phyloP scores from a whole-genome alignment of 2,888 invertebrate species.

The Gibbula magus region DNA sequence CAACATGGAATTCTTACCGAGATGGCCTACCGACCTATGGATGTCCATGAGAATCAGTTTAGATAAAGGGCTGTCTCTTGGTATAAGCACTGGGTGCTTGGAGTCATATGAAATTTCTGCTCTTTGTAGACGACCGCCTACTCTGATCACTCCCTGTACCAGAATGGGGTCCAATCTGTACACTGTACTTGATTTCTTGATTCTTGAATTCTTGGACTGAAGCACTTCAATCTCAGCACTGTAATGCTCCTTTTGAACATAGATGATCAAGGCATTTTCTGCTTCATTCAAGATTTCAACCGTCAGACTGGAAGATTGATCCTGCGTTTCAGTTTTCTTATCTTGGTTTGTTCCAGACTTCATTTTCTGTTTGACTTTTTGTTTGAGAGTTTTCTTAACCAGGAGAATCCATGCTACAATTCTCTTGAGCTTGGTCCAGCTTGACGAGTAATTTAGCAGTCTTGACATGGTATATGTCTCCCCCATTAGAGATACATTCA shows the following conservation, averaged over 20 bases:
- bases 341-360: background rate
- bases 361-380: background rate
- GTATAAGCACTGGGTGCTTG: background rate
- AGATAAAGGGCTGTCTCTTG: background rate
- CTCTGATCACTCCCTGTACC: background rate
- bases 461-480: no score
- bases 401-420: background rate
- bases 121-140: background rate
- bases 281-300: background rate
- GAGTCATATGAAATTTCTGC: background rate
- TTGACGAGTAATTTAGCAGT: no score
- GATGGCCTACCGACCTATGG: background rate
- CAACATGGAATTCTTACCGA: background rate
- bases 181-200: background rate
- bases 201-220: background rate
- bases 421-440: background rate
- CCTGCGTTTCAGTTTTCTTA: background rate
- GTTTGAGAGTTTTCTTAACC: background rate
- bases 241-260: background rate
- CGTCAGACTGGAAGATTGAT: background rate
- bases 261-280: background rate
- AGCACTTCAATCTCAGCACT: background rate
- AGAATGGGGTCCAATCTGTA: background rate
- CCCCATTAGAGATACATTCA: background rate
- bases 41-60: background rate